Evolutionary conservation across 2,113 vertebrate species (phyloP).

Genomic region (Phaethornis superciliosus): DNA sequence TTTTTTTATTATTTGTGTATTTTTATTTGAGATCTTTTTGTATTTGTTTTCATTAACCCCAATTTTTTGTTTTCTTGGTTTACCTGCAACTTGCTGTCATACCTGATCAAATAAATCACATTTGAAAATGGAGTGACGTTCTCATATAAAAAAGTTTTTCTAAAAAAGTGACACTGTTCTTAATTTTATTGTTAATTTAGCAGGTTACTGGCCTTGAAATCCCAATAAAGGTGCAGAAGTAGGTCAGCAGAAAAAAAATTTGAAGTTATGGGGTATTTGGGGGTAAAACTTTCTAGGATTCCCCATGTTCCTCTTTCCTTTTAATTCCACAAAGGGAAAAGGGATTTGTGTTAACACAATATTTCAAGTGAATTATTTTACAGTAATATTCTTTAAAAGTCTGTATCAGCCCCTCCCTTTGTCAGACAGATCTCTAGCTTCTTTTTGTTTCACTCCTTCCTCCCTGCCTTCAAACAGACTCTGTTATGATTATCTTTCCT

Average conservation of each 20-base stretch:
- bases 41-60: not conserved
- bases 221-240: not conserved
- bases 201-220: not conserved
- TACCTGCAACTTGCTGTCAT: not conserved
- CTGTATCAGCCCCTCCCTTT: not conserved
- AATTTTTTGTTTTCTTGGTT: not conserved
- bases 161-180: not conserved
- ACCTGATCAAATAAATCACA: not conserved
- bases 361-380: not conserved
- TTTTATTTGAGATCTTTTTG: not conserved
- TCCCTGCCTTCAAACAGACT: accelerated
- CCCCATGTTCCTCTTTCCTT: not conserved
- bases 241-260: not conserved
- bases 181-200: not conserved
- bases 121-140: not conserved
- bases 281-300: not conserved
- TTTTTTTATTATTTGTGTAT: not conserved
- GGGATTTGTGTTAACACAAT: not conserved
- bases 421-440: not conserved
- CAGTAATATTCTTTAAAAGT: not conserved
- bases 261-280: not conserved
- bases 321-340: not conserved
- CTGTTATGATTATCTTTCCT: not conserved
- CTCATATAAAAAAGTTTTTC: accelerated
- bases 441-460: not conserved